Conservation (phyloP, 2,888 invertebrate species). For the Brenthis ino region DNA sequence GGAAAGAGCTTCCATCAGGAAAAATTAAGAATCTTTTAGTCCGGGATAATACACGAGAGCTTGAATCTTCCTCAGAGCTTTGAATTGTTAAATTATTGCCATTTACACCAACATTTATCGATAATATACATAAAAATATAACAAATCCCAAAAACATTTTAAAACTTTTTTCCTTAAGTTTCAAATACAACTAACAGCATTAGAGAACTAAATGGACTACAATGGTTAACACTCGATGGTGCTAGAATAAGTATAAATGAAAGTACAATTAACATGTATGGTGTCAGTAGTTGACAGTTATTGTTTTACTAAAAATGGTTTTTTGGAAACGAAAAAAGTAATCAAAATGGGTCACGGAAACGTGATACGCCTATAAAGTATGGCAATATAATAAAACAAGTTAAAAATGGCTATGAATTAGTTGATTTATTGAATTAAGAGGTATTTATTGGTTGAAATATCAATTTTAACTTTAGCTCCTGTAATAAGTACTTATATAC, state of each 20-base stretch:
- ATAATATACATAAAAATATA: not conserved
- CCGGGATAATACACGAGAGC: slow-evolving; percentile 70
- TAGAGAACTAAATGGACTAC: slow-evolving; percentile 62
- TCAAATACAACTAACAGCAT: slow-evolving; percentile 48
- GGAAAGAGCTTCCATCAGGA: slow-evolving; percentile 83
- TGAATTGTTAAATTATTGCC: not conserved
- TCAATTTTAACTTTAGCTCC: too few species aligned
- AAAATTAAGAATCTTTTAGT: slow-evolving; percentile 83
- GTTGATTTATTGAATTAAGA: too few species aligned
- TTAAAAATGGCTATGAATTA: not conserved
- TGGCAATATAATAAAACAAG: not conserved
- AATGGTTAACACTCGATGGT: slow-evolving; percentile 47
- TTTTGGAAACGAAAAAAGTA: slow-evolving; percentile 54
- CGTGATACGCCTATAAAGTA: not conserved
- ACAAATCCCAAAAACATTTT: not conserved
- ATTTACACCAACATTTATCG: not conserved
- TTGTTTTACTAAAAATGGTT: slow-evolving; percentile 46
- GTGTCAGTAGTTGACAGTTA: slow-evolving; percentile 72
- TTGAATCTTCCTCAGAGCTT: slow-evolving; percentile 45
- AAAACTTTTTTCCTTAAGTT: slow-evolving; percentile 14
- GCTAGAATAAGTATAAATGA: slow-evolving; percentile 61
- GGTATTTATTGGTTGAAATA: too few species aligned
- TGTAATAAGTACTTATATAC: too few species aligned
- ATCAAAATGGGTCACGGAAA: slow-evolving; percentile 29
- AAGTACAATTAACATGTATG: slow-evolving; percentile 69